Conservation (phyloP, 2,888 invertebrate species). For the Agrotis exclamationis region DNA sequence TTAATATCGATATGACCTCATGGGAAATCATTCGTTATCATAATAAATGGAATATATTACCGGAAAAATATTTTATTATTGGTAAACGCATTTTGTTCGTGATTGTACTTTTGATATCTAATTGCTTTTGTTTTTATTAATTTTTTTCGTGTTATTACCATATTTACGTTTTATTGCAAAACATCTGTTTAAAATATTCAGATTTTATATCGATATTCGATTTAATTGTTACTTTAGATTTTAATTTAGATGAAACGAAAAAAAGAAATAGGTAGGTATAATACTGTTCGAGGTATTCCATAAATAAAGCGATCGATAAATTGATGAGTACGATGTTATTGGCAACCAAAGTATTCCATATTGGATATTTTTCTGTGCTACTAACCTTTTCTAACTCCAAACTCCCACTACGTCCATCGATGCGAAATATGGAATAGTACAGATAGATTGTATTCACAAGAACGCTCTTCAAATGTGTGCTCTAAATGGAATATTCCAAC, state of each 20-base stretch:
- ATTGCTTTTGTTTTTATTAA: conserved; percentile 41
- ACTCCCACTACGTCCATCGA: neutral
- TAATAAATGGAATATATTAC: conserved; percentile 64
- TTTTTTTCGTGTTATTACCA: neutral
- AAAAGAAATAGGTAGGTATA: no score
- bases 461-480: neutral
- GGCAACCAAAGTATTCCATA: no score
- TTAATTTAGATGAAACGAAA: neutral
- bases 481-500: neutral
- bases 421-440: neutral
- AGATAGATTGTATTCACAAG: neutral
- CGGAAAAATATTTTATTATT: conserved; percentile 59
- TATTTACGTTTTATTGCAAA: conserved; percentile 14
- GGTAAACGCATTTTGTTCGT: conserved; percentile 44
- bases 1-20: conserved; percentile 74
- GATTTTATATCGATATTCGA: neutral
- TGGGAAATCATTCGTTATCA: conserved; percentile 83
- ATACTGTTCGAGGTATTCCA: neutral
- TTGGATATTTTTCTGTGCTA: neutral
- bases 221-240: neutral
- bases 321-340: neutral
- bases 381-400: neutral
- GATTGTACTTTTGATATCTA: conserved; percentile 40
- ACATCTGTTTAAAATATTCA: neutral
- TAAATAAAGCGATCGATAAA: neutral